Conservation (phyloP, 2,888 invertebrate genomes). For the Ephialtes manifestator region DNA sequence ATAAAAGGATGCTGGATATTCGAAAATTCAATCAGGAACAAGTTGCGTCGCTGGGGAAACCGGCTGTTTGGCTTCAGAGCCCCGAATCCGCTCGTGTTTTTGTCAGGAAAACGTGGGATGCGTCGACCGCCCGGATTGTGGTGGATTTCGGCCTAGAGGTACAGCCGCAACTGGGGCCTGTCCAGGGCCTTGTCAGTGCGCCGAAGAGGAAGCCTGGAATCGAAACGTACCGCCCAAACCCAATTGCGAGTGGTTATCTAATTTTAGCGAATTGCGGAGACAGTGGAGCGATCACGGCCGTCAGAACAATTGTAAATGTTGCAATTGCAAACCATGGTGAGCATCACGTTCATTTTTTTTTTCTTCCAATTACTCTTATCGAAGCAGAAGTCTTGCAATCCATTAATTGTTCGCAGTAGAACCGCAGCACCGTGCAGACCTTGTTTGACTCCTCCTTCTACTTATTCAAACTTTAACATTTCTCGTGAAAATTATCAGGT, state of each 20-base stretch:
- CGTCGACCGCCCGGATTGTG: constrained; percentile 73
- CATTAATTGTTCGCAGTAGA: constrained; percentile 71
- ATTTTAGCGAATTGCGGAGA: constrained; percentile 80
- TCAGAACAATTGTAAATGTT: constrained; percentile 78
- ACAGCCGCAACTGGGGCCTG: constrained; percentile 74
- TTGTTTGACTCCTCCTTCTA: constrained; percentile 66
- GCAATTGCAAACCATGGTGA: constrained; percentile 77
- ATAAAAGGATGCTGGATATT: constrained; percentile 15
- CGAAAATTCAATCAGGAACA: constrained; percentile 66
- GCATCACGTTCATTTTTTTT: neutral
- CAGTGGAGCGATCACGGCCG: constrained; percentile 82
- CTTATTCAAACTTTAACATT: constrained; percentile 51
- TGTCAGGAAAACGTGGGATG: constrained; percentile 77
- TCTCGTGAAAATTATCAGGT: constrained; percentile 71
- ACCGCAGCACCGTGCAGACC: constrained; percentile 74
- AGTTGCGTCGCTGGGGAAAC: constrained; percentile 66
- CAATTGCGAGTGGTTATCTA: constrained; percentile 79
- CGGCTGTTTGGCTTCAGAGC: constrained; percentile 66
- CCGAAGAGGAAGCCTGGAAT: constrained; percentile 82
- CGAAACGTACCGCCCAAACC: constrained; percentile 79
- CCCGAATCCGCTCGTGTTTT: constrained; percentile 73
- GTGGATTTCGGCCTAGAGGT: constrained; percentile 72
- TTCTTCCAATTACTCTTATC: neutral
- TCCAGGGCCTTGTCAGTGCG: constrained; percentile 79
- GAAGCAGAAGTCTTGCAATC: neutral